A percentile compares a stretch with the other conserved stretches of the same genome.
Evolutionary conservation across 2,888 invertebrate species (phyloP).

Genomic region (Stenotaenia linearis): DNA sequence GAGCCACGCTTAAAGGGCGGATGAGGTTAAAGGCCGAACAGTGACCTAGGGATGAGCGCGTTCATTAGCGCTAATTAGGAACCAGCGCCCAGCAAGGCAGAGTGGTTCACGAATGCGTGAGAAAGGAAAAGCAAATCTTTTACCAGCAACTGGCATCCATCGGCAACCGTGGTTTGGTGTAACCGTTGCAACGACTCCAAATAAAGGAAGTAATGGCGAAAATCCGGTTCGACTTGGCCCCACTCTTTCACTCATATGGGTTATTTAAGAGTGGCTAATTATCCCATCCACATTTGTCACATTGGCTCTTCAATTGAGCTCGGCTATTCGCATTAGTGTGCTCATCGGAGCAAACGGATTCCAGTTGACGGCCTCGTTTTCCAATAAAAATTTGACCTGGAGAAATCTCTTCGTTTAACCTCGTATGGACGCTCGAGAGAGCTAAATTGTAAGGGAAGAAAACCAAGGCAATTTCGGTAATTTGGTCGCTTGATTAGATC

Average conservation of each 20-base stretch:
- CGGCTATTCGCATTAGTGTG: not conserved
- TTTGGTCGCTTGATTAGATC: not conserved
- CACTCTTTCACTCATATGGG: not conserved
- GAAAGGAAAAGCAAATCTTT: constrained; percentile 5
- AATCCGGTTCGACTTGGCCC: not conserved
- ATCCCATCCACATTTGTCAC: not conserved
- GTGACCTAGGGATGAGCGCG: constrained; percentile 10
- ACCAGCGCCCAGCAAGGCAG: not conserved
- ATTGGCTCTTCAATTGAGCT: not conserved
- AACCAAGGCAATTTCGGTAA: not conserved
- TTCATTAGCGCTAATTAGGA: constrained; percentile 11
- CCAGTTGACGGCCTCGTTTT: not conserved
- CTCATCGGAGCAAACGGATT: not conserved
- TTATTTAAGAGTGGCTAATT: not conserved
- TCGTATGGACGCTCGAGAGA: not conserved
- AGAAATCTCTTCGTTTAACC: constrained; percentile 12
- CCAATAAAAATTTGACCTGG: constrained; percentile 6
- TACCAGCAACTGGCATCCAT: not conserved
- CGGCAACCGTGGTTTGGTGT: not conserved
- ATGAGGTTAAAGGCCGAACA: constrained; percentile 11
- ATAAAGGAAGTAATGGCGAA: not conserved
- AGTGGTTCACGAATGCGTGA: not conserved
- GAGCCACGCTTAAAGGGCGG: not conserved
- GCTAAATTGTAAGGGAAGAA: not conserved
- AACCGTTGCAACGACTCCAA: not conserved